A percentile compares a stretch with the other conserved stretches of the same genome.
These are phyloP conservation scores for Ernsta delagoae DNA, from an alignment of 2,888 invertebrate genomes.

Conservation along the genomic window DNA sequence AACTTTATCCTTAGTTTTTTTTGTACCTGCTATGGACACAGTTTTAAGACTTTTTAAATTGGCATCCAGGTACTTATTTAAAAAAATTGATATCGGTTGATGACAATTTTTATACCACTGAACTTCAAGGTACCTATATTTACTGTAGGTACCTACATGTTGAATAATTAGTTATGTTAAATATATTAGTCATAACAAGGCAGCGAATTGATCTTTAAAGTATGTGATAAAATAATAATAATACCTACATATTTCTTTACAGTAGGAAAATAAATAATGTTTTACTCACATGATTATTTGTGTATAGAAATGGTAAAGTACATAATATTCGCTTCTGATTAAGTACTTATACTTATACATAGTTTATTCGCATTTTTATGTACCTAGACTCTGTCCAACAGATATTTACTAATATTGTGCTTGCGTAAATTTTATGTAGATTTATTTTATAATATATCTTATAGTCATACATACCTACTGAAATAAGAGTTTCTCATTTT, in stretches of 20 bases:
- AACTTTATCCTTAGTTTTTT: neutral
- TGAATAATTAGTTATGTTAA: slow-evolving; percentile 6
- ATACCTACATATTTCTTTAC: no score
- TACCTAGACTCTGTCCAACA: slow-evolving; percentile 44
- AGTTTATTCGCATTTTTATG: slow-evolving; percentile 34
- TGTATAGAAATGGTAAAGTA: slow-evolving; percentile 31
- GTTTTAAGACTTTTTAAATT: neutral
- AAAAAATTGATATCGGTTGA: no score
- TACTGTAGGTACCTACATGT: neutral
- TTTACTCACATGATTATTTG: slow-evolving; percentile 38
- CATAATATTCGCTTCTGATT: neutral
- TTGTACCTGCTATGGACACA: no score
- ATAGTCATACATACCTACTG: no score
- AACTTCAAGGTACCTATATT: neutral
- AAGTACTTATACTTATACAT: neutral
- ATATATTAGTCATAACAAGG: slow-evolving; percentile 26
- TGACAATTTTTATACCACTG: neutral
- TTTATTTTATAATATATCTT: no score
- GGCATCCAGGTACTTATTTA: no score
- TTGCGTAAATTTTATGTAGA: no score
- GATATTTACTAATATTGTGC: slow-evolving; percentile 36
- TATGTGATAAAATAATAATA: slow-evolving; percentile 36
- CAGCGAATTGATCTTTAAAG: slow-evolving; percentile 24
- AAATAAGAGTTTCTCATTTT: no score
- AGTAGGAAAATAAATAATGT: slow-evolving; percentile 37